Conservation (phyloP, 1,140 invertebrate genomes). For the Trichonephila clavata region DNA sequence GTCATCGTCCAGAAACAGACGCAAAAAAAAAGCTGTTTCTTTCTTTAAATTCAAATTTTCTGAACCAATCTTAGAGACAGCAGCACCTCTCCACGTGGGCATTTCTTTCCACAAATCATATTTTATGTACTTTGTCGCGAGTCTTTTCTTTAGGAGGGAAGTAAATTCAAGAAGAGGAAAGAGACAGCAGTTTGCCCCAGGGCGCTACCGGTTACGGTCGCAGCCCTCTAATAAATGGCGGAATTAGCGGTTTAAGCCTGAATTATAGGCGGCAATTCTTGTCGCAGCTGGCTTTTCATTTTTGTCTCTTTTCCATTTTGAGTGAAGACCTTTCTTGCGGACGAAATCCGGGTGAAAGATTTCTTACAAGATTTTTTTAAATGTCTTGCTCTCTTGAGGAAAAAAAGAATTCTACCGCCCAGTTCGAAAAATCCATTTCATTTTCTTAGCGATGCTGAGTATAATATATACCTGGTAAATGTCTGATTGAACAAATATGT, state of each 20-base stretch:
- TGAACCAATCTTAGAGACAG: too few relatives aligned
- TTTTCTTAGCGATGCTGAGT: not conserved
- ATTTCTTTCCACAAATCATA: not conserved
- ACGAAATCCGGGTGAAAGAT: conserved; percentile 3
- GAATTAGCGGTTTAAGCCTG: conserved; percentile 56
- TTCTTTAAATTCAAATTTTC: too few relatives aligned
- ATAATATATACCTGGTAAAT: too few relatives aligned
- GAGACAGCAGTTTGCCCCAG: not conserved
- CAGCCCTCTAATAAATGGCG: conserved; percentile 46
- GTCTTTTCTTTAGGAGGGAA: not conserved
- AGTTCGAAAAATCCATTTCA: not conserved
- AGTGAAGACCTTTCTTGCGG: not conserved
- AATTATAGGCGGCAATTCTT: conserved; percentile 48
- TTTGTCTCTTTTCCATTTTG: conserved; percentile 23
- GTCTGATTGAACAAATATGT: too few relatives aligned
- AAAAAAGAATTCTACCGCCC: not conserved
- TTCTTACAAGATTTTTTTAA: not conserved
- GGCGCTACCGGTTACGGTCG: conserved; percentile 39
- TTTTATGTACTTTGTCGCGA: not conserved
- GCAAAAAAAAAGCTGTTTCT: too few relatives aligned
- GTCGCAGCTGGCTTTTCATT: conserved; percentile 47
- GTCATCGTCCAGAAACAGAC: too few relatives aligned
- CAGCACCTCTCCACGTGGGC: not conserved
- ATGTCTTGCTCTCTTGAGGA: not conserved
- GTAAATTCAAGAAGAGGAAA: not conserved